These are phyloP conservation scores for Zoanthus gigantus DNA, from an alignment of 92 coral and sea anemone species.

Conservation along the genomic window DNA sequence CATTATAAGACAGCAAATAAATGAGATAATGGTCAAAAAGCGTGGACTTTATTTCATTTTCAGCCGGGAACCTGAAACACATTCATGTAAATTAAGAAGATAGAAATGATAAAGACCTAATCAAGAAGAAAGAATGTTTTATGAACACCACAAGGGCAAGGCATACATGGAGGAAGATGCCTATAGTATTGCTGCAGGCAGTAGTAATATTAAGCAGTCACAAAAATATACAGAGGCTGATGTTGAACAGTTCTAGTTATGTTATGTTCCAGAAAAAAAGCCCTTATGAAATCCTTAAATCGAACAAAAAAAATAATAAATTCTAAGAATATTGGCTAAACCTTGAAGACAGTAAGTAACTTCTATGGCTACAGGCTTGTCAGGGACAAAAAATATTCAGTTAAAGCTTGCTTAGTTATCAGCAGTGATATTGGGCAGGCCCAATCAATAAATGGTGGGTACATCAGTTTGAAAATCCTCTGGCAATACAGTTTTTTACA, in stretches of 20 bases:
- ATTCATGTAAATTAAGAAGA: not conserved
- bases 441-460: no score
- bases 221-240: not conserved
- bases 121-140: not conserved
- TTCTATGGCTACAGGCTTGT: not conserved
- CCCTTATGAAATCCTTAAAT: not conserved
- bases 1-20: not conserved
- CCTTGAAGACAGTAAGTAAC: not conserved
- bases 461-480: no score
- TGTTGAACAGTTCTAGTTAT: not conserved
- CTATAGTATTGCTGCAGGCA: not conserved
- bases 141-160: not conserved
- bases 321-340: not conserved
- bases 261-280: not conserved
- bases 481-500: no score
- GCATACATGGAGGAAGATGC: not conserved
- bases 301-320: not conserved
- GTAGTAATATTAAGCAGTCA: not conserved
- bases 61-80: not conserved
- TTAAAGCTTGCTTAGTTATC: no score
- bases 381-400: not conserved
- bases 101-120: not conserved
- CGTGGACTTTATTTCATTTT: not conserved
- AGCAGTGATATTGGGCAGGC: no score
- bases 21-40: not conserved